Conservation (phyloP, 2,113 vertebrate species). For the Bubo scandiacus region DNA sequence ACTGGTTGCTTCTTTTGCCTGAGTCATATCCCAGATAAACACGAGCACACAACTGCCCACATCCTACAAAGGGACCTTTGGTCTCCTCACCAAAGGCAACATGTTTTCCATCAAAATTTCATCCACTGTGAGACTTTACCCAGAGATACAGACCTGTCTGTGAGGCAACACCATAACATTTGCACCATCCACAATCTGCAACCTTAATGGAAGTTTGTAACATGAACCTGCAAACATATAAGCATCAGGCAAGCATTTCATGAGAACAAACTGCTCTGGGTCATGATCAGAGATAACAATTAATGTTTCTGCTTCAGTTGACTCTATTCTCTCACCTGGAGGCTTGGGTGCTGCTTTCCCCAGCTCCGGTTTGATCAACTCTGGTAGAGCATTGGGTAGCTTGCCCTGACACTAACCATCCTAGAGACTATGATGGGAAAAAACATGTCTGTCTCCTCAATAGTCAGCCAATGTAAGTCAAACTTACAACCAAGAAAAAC, state of each 20-base stretch:
- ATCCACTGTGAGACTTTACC: not conserved
- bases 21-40: not conserved
- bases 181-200: not conserved
- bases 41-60: not conserved
- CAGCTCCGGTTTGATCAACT: not conserved
- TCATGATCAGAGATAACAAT: not conserved
- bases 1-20: not conserved
- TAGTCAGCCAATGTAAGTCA: not conserved
- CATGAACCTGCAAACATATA: rapidly evolving
- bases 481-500: not conserved
- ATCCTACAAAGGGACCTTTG: not conserved
- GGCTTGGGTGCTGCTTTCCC: not conserved
- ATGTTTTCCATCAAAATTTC: not conserved
- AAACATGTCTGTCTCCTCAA: not conserved
- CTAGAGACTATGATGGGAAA: not conserved
- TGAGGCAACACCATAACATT: not conserved
- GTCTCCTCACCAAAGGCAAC: not conserved
- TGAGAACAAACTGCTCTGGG: rapidly evolving
- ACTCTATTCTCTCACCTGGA: not conserved
- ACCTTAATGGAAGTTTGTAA: not conserved
- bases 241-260: not conserved
- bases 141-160: rapidly evolving
- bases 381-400: not conserved
- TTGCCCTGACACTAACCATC: not conserved
- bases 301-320: not conserved